Base-by-base conservation (phyloP, 2,113 vertebrate genomes). In the Apus apus region DNA sequence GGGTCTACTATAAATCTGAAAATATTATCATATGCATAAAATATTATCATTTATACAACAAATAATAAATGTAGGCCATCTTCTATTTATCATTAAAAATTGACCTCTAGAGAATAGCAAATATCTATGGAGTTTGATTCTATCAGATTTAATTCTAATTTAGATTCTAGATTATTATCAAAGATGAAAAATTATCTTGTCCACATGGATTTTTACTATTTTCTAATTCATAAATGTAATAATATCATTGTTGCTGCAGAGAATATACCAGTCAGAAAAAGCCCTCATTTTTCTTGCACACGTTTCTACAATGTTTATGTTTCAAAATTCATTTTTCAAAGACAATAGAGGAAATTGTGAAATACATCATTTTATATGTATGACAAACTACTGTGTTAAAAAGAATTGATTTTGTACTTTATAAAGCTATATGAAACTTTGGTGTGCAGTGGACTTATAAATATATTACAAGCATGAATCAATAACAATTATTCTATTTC, bases 401-500 rank as follows among this genome's bases (percentile, higher is more conserved):
- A 73, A 83, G 0, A 45, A 85, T 50, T 82, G 5, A 72, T 87
- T 75, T 77, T 82, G 3, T 57, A 29, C 2, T 91, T 70, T 67
- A 72, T 75, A 76, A 90, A 82, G 4, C 23, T 82, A 9, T 73
- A 92, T 76, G 46, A 90, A 82, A 19, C 22, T 87, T 92, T 54
- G 30, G 14, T 30, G 1, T 75, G 27, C 11, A 71, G 20, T 8
- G 87, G 60, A 45, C 15, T 51, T 77, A 54, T 17, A 65, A 93
- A 83, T 56, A 89, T 62, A 8, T 14, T 53, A 25, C 22, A 72
- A 85, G 53, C 16, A 40, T 64, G 32, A 86, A 93, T 83, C 82
- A 85, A 66, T 90, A 77, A 54, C 13, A 76, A 89, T 76, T 34
- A 50, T 53, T 96, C 94, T 85, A 85, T 76, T 79, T 84, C 34